Percentiles rank a stretch among this genome's conserved stretches.
These are phyloP conservation scores for Hemicordylus capensis DNA, from an alignment of 2,113 vertebrate species.

Conservation along the genomic window DNA sequence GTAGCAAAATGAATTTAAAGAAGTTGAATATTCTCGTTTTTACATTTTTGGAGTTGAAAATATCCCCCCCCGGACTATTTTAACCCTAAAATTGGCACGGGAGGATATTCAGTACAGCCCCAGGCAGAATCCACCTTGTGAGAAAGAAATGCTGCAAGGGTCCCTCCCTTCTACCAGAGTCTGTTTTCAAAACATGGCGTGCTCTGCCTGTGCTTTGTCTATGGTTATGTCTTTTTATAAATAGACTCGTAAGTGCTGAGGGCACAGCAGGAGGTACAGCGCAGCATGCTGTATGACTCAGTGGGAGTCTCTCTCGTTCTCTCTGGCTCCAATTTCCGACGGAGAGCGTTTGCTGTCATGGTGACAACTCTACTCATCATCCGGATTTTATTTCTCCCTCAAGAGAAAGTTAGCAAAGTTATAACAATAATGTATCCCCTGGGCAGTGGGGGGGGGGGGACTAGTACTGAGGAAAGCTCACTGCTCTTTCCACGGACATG, in stretches of 20 bases:
- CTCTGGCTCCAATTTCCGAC: conserved; percentile 2
- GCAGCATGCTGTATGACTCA: background rate
- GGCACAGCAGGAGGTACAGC: conserved; percentile 30
- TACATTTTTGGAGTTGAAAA: background rate
- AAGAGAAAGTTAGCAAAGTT: conserved; percentile 24
- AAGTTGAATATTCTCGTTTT: background rate
- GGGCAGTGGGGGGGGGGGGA: conserved; percentile 16
- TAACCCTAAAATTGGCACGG: background rate
- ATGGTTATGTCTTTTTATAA: conserved; percentile 24
- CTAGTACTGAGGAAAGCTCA: conserved; percentile 29
- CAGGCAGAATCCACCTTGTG: background rate
- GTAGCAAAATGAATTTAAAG: no score
- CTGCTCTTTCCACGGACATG: conserved; percentile 40
- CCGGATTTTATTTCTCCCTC: conserved; percentile 35
- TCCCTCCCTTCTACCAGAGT: background rate
- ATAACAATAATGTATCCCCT: conserved; percentile 35
- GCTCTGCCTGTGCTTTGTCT: conserved; percentile 6
- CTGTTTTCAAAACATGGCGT: background rate
- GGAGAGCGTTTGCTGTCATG: conserved; percentile 39
- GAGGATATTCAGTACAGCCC: background rate
- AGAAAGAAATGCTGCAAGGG: background rate
- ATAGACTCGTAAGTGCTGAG: background rate
- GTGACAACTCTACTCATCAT: conserved; percentile 39
- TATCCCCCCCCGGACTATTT: background rate
- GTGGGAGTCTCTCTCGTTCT: conserved; percentile 9